These are phyloP conservation scores for Apoda limacodes DNA, from an alignment of 2,888 invertebrate species.

Conservation along the genomic window DNA sequence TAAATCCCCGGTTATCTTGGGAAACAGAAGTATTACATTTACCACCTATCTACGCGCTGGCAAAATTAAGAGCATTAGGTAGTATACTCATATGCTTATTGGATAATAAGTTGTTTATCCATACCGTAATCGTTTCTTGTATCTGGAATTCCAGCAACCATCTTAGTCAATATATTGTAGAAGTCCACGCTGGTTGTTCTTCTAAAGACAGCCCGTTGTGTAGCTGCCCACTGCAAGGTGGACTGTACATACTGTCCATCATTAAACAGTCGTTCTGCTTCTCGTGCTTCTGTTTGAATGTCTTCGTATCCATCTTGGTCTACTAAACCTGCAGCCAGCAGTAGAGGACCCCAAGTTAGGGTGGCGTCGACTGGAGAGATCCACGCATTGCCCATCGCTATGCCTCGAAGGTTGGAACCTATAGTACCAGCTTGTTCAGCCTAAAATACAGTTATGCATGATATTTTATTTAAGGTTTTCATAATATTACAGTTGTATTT, in stretches of 20 bases:
- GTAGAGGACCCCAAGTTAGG: slow-evolving; percentile 83
- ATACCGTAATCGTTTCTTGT: slow-evolving; percentile 33
- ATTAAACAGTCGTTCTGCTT: slow-evolving; percentile 69
- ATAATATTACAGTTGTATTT: slow-evolving; percentile 5
- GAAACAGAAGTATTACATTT: no score
- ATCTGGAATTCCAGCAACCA: slow-evolving; percentile 20
- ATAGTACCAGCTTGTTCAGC: slow-evolving; percentile 74
- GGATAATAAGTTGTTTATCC: no score
- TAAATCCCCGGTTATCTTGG: no score
- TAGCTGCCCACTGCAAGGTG: slow-evolving; percentile 72
- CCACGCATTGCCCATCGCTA: slow-evolving; percentile 91
- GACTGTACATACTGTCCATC: slow-evolving; percentile 69
- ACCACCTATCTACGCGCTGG: no score
- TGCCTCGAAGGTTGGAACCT: slow-evolving; percentile 78
- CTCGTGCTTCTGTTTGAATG: slow-evolving; percentile 69
- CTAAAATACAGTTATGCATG: slow-evolving; percentile 35
- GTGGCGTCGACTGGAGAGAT: slow-evolving; percentile 89
- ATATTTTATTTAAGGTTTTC: slow-evolving; percentile 1
- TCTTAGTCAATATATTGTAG: slow-evolving; percentile 80
- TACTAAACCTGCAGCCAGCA: slow-evolving; percentile 79
- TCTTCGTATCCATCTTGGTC: slow-evolving; percentile 73
- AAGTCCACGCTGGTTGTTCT: slow-evolving; percentile 80
- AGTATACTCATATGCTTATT: no score
- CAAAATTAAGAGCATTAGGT: no score
- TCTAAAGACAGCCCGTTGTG: slow-evolving; percentile 72